Evolutionary conservation across 2,888 invertebrate species (phyloP), one percentile per base, ranked within the genome.

Genomic region (Dilophus febrilis): DNA sequence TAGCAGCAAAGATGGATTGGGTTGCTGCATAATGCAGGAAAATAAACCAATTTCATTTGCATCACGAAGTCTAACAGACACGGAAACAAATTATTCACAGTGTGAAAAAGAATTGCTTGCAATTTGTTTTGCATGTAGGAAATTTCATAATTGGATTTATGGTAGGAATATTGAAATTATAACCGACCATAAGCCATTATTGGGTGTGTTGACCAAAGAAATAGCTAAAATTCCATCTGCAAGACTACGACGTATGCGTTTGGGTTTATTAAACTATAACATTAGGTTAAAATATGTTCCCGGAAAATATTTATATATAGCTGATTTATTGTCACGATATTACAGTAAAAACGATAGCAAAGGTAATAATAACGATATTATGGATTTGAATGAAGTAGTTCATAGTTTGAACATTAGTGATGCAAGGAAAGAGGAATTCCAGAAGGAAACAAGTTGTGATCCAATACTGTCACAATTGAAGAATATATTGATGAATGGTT

Each of bases 121-220:
- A 10, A 45, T 49, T 12, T 29, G 40, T 2, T 49, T 45, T 38
- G 42, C 47, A 10, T 46, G 45, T 36, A 35, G 41, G 19, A 43
- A 45, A 40, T 50, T 47, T 41, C 43, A 47, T 32, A 28, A 40
- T 37, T 49, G 18, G 28, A 44, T 48, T 22, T 48, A 46, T 44
- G 46, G 46, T 27, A 26, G 40, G 17, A 22, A 42, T 27, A 32
- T 47, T 11, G 35, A 16, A 10, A 26, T 44, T 16, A 26, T 27
- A 7, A 45, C 40, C 16, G 48, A 48, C 37, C 47, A 48, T 29
- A 42, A 44, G 19, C 45, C 45, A 1, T 31, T 45, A 11, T n/a
- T 46, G 27, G 31, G 37, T 1, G 43, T 47, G 11, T 30, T 45
- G 13, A 35, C 40, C 36, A 46, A 45, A 41, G 37, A 43, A 11